Conservation (phyloP, 2,888 invertebrate species). For the Amblyteles armatorius region DNA sequence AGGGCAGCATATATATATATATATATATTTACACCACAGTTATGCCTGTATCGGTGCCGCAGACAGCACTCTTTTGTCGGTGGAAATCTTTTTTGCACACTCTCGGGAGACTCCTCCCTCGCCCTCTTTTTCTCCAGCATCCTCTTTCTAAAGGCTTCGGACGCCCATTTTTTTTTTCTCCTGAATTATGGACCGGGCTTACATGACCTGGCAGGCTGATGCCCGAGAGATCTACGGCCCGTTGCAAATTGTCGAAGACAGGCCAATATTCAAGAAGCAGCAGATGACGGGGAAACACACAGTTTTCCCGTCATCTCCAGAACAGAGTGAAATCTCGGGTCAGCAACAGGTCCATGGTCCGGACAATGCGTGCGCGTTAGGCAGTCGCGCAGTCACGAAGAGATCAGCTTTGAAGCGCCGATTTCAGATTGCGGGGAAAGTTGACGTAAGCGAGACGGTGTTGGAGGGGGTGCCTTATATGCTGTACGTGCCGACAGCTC, state of each 20-base stretch:
- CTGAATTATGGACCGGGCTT: slow-evolving; percentile 31
- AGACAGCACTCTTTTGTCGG: slow-evolving; percentile 26
- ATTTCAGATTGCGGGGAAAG: background rate
- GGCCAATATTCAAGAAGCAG: slow-evolving; percentile 8
- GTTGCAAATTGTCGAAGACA: slow-evolving; percentile 19
- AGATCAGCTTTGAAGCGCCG: background rate
- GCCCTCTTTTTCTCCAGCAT: slow-evolving; percentile 18
- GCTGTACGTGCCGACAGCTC: background rate
- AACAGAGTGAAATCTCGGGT: background rate
- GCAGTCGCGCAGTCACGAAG: background rate
- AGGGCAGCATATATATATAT: background rate
- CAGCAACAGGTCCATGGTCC: slow-evolving; percentile 11
- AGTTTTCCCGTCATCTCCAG: background rate
- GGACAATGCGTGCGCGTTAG: background rate
- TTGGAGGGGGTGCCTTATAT: background rate
- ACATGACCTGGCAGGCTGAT: background rate
- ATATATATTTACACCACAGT: background rate
- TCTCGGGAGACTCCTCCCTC: slow-evolving; percentile 9
- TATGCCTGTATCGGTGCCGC: slow-evolving; percentile 19
- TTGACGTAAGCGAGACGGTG: background rate
- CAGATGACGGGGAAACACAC: slow-evolving; percentile 23
- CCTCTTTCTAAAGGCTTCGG: slow-evolving; percentile 5
- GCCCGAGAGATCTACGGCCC: slow-evolving; percentile 21
- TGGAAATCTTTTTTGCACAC: slow-evolving; percentile 47
- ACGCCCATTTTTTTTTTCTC: slow-evolving; percentile 33